phyloP scores from a whole-genome alignment of 2,888 invertebrate species.

The Lissonota sp. region DNA sequence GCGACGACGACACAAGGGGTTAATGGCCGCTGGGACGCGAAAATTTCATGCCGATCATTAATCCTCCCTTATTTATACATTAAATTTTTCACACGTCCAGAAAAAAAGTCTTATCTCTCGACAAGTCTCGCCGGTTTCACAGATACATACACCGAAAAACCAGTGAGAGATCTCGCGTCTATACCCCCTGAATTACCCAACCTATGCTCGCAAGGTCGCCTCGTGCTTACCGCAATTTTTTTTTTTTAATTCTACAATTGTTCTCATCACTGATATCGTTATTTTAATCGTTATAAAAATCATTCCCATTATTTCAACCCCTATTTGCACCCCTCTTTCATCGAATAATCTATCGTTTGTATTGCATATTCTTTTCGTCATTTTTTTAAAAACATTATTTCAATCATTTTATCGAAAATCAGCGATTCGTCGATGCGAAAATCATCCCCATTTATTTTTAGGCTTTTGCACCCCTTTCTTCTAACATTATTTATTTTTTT shows the following conservation, averaged over 20 bases:
- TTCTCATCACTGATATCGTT: background rate
- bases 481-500: no score
- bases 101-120: background rate
- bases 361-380: no score
- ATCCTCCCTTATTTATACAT: background rate
- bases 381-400: no score
- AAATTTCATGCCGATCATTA: conserved; percentile 47
- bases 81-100: background rate
- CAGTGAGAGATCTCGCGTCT: background rate
- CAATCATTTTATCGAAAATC: no score
- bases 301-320: background rate
- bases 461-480: no score
- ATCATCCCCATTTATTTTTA: no score
- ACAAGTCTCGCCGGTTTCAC: background rate
- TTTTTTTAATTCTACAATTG: background rate
- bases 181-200: conserved; percentile 28
- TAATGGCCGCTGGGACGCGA: conserved; percentile 61
- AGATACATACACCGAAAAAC: background rate
- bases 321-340: no score
- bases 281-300: background rate
- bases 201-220: conserved; percentile 56
- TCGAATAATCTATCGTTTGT: no score
- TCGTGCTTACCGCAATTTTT: conserved; percentile 43
- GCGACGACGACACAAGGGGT: conserved; percentile 56
- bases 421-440: no score